Percentiles rank a stretch among this genome's conserved stretches.
Evolutionary conservation across 2,888 invertebrate species (phyloP).

Genomic region (Tenthredo livida): DNA sequence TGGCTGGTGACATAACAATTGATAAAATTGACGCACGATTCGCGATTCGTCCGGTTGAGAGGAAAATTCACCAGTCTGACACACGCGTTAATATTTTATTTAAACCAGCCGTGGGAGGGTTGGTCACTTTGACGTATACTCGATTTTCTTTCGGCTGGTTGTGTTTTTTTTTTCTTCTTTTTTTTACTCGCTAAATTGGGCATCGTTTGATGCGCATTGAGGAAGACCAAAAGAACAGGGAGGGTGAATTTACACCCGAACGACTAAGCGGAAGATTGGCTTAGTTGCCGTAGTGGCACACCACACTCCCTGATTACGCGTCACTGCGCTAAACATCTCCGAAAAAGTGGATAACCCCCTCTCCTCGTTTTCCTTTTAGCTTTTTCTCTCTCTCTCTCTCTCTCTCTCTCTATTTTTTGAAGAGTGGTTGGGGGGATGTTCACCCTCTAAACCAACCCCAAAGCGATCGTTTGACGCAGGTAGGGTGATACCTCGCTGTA

Average conservation of each 20-base stretch:
- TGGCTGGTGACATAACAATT: neutral
- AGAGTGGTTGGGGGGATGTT: slow-evolving; percentile 22
- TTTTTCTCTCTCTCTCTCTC: slow-evolving; percentile 51
- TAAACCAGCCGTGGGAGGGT: neutral
- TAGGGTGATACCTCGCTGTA: slow-evolving; percentile 50
- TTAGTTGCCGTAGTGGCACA: slow-evolving; percentile 77
- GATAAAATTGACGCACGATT: neutral
- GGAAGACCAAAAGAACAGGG: slow-evolving; percentile 54
- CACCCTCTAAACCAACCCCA: slow-evolving; percentile 51
- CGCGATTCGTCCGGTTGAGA: neutral
- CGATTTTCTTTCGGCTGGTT: neutral
- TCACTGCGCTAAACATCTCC: slow-evolving; percentile 73
- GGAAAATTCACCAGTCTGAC: neutral
- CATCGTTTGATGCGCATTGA: slow-evolving; percentile 24
- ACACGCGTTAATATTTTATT: neutral
- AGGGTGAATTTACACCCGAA: slow-evolving; percentile 71
- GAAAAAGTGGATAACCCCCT: slow-evolving; percentile 61
- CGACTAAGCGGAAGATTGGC: slow-evolving; percentile 77
- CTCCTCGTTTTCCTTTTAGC: slow-evolving; percentile 53
- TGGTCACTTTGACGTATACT: slow-evolving; percentile 28
- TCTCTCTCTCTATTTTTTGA: slow-evolving; percentile 21
- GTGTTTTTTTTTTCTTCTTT: neutral
- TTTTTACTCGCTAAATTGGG: slow-evolving; percentile 42
- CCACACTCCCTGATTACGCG: slow-evolving; percentile 75
- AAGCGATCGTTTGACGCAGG: slow-evolving; percentile 51